A percentile compares a stretch with the other conserved stretches of the same genome.
These are phyloP conservation scores for Leucoma salicis DNA, from an alignment of 2,888 invertebrate genomes.

Conservation along the genomic window DNA sequence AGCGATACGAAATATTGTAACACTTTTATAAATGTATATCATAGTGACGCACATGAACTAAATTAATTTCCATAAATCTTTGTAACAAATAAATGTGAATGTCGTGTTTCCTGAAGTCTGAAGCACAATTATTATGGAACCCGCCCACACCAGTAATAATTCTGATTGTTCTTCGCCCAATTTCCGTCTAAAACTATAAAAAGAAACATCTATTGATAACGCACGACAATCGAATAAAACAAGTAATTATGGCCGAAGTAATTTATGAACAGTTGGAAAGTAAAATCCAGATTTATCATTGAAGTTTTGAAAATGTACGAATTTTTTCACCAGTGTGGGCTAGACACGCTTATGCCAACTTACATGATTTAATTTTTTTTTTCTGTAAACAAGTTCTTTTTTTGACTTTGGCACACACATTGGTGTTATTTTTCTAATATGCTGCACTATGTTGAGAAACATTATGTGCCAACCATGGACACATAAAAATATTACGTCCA, in stretches of 20 bases:
- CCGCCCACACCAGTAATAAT: neutral
- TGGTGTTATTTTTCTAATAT: too few species aligned
- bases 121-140: neutral
- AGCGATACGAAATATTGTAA: constrained; percentile 1
- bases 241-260: constrained; percentile 17
- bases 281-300: constrained; percentile 1
- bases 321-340: neutral
- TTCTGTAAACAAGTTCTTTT: too few species aligned
- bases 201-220: constrained; percentile 14
- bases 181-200: constrained; percentile 2
- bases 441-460: too few species aligned
- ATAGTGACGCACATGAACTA: constrained; percentile 3
- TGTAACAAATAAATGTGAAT: neutral
- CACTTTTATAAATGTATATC: neutral
- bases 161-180: neutral
- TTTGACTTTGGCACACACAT: too few species aligned
- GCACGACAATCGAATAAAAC: constrained; percentile 21
- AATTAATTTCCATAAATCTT: neutral
- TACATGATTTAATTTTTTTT: neutral
- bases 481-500: too few species aligned
- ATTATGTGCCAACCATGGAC: too few species aligned
- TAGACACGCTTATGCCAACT: neutral
- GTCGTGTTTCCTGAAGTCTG: neutral
- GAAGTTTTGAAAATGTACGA: neutral
- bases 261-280: constrained; percentile 14